These are phyloP conservation scores for Melipona beecheii DNA, from an alignment of 2,888 invertebrate genomes.

Conservation along the genomic window DNA sequence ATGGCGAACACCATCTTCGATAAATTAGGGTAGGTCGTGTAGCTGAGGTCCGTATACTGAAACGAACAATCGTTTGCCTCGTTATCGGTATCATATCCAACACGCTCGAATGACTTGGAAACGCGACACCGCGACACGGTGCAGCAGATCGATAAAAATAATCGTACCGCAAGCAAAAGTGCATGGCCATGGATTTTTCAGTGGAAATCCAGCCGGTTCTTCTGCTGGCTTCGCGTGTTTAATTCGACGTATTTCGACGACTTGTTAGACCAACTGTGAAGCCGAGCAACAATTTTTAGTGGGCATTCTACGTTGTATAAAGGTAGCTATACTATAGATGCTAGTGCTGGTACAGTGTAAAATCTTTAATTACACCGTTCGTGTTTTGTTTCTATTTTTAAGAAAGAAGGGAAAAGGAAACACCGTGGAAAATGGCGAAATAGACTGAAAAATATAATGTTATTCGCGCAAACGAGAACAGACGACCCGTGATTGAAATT, in stretches of 20 bases:
- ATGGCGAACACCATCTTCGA: slow-evolving; percentile 98
- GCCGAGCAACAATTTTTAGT: slow-evolving; percentile 73
- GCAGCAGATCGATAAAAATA: slow-evolving; percentile 14
- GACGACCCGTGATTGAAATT: slow-evolving; percentile 59
- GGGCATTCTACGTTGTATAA: slow-evolving; percentile 70
- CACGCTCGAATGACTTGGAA: not conserved
- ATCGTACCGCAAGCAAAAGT: slow-evolving; percentile 36
- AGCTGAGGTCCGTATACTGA: slow-evolving; percentile 96
- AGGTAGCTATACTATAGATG: slow-evolving; percentile 5
- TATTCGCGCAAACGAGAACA: slow-evolving; percentile 26
- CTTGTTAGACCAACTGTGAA: slow-evolving; percentile 59
- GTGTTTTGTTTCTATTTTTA: not conserved
- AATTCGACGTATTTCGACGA: slow-evolving; percentile 50
- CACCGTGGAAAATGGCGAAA: not conserved
- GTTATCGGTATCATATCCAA: not conserved
- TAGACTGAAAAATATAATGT: slow-evolving; percentile 4
- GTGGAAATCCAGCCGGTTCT: slow-evolving; percentile 47
- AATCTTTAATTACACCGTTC: not conserved
- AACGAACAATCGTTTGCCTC: slow-evolving; percentile 69
- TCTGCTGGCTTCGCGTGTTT: slow-evolving; percentile 38
- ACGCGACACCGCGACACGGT: not conserved
- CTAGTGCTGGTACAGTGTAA: slow-evolving; percentile 22
- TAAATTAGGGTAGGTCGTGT: slow-evolving; percentile 95
- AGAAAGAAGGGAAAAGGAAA: not conserved
- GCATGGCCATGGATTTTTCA: slow-evolving; percentile 29